Percentiles rank a stretch among this genome's conserved stretches.
phyloP scores from a whole-genome alignment of 2,888 invertebrate species.

The Scelioninae gen. 1 region DNA sequence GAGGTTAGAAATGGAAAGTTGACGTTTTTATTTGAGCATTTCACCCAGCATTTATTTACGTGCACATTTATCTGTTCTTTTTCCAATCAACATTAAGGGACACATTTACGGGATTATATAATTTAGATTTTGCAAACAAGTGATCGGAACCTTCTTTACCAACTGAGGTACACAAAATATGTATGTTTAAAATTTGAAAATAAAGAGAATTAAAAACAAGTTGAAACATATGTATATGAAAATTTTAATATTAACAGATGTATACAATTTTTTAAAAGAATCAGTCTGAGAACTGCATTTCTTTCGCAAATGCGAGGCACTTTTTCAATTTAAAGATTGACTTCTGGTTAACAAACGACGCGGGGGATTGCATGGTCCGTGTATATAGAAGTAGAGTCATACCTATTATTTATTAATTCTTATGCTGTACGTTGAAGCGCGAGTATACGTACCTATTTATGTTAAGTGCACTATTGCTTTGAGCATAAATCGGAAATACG shows the following conservation, averaged over 20 bases:
- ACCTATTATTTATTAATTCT: slow-evolving; percentile 79
- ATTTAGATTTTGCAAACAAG: not conserved
- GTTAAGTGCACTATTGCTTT: slow-evolving; percentile 62
- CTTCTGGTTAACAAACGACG: slow-evolving; percentile 29
- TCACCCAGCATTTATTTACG: too few relatives aligned
- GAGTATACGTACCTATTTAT: slow-evolving; percentile 70
- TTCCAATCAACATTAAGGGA: too few relatives aligned
- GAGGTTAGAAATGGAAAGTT: too few relatives aligned
- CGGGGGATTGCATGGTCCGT: slow-evolving; percentile 73
- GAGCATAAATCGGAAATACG: slow-evolving; percentile 20
- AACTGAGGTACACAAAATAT: slow-evolving; percentile 3
- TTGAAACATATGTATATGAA: slow-evolving; percentile 9
- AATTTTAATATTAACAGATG: not conserved
- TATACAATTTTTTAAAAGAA: not conserved
- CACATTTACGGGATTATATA: too few relatives aligned
- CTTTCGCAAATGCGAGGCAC: slow-evolving; percentile 1
- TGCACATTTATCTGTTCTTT: too few relatives aligned
- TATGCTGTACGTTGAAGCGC: slow-evolving; percentile 73
- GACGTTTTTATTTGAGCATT: too few relatives aligned
- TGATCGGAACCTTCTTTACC: not conserved
- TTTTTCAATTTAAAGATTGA: slow-evolving; percentile 4
- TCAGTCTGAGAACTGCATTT: slow-evolving; percentile 41
- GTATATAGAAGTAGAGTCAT: slow-evolving; percentile 76
- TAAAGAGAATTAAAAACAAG: slow-evolving; percentile 6
- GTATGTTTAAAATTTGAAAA: not conserved